Evolutionary conservation across 2,888 invertebrate species (phyloP).

Genomic region (Eledona agricola): DNA sequence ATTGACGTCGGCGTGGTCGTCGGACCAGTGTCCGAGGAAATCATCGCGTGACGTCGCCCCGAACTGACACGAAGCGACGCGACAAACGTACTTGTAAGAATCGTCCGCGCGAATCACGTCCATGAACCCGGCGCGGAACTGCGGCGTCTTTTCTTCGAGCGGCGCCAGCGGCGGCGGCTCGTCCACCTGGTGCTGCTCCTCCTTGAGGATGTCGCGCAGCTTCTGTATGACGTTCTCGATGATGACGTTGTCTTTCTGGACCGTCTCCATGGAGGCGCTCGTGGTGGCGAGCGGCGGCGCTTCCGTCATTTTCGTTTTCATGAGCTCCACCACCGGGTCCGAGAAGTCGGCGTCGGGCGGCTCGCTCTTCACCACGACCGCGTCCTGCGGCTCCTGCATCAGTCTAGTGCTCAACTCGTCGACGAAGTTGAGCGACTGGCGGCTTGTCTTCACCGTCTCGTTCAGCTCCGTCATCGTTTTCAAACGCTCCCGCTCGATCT

Average conservation of each 20-base stretch:
- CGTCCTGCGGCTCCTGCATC: conserved; percentile 38
- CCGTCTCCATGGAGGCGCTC: conserved; percentile 3
- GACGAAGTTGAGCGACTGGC: conserved; percentile 53
- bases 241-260: conserved; percentile 30
- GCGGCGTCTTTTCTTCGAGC: conserved; percentile 34
- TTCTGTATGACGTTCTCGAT: conserved; percentile 39
- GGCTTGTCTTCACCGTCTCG: conserved; percentile 51
- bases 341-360: conserved; percentile 13
- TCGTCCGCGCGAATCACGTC: conserved; percentile 42
- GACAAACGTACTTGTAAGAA: conserved; percentile 51
- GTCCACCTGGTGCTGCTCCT: conserved; percentile 29
- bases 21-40: conserved; percentile 55
- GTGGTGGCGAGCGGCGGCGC: background rate
- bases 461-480: conserved; percentile 65
- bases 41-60: conserved; percentile 48
- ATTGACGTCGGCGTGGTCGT: conserved; percentile 47
- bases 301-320: conserved; percentile 8
- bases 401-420: conserved; percentile 52
- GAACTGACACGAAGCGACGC: conserved; percentile 53
- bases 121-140: conserved; percentile 45
- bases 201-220: conserved; percentile 48
- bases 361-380: conserved; percentile 26
- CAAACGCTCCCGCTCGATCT: conserved; percentile 63
- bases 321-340: conserved; percentile 18
- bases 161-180: conserved; percentile 44